Base-by-base conservation (phyloP, 1,140 invertebrate species). In the Zaprionus africanus region DNA sequence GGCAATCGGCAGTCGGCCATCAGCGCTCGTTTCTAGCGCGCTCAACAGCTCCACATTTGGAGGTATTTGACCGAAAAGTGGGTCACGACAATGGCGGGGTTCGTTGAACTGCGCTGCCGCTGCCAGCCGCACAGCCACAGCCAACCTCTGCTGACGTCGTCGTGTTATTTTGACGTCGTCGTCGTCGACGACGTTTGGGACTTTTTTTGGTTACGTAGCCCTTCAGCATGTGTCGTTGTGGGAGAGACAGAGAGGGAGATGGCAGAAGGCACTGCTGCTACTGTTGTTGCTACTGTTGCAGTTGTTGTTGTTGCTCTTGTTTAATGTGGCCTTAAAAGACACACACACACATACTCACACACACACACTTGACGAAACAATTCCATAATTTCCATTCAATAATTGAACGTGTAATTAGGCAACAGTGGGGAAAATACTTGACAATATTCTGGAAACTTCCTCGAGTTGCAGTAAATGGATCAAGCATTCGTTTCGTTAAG, bases 71-170 rank as follows among this genome's bases (percentile, higher is more conserved):
- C 90, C 92, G 91, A 91, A 92, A 93, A 79, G 75, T 93, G 82
- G 92, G 92, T 92, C 92, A 92, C 92, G 92, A 92, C 92, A 92
- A 92, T 92, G 91, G 87, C 76, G 78, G 81, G 82, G 92, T 92
- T 93, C 92, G 90, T 90, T 93, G 92, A 93, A 93, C 92, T 92
- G 78, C 81, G 79, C 41, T 46, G 38, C 38, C 38, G 38, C 85
- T 81, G 65, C 79, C 76, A 71, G 84, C 70, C 67, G 31, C n/a
- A n/a, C 41, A 46, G n/a, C 41, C 41, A 78, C 41, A 78, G 72
- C 62, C 78, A 83, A 78, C 71, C 85, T 73, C 75, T 81, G 84
- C 71, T 66, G 71, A 78, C 74, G 74, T 76, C 69, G 68, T 76
- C 49, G 74, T 76, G 65, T 76, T 72, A 76, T 76, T 83, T 72